These are phyloP conservation scores for Pseudanteris insignis DNA, from an alignment of 2,888 invertebrate genomes.

Conservation along the genomic window DNA sequence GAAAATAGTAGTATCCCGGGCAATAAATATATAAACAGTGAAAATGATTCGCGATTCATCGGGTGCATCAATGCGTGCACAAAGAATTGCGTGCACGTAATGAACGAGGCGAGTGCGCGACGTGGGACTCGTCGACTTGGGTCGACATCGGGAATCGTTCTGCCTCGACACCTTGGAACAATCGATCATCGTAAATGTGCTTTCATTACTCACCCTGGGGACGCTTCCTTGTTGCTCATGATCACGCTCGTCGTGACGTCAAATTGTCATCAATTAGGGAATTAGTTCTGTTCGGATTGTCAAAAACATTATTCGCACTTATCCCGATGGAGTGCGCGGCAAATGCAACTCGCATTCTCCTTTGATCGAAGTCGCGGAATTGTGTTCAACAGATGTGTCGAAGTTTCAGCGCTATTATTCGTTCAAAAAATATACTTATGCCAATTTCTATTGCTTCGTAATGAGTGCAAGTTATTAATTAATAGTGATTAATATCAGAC, in stretches of 20 bases:
- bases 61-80: constrained; percentile 41
- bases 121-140: constrained; percentile 42
- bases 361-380: too few relatives aligned
- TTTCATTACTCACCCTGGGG: constrained; percentile 41
- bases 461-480: too few relatives aligned
- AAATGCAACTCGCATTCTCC: too few relatives aligned
- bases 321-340: too few relatives aligned
- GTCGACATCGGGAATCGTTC: constrained; percentile 45
- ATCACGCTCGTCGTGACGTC: constrained; percentile 27
- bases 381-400: too few relatives aligned
- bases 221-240: constrained; percentile 38
- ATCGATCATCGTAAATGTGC: constrained; percentile 44
- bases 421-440: too few relatives aligned
- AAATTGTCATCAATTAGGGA: constrained; percentile 58
- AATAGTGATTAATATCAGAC: too few relatives aligned
- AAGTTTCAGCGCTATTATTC: too few relatives aligned
- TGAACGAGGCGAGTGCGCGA: constrained; percentile 39
- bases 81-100: constrained; percentile 45
- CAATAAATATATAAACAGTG: constrained; percentile 41
- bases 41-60: constrained; percentile 44
- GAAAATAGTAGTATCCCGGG: too few relatives aligned
- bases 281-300: constrained; percentile 52
- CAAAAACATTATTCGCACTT: too few relatives aligned
- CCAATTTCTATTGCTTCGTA: too few relatives aligned
- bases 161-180: constrained; percentile 46